phyloP scores from a whole-genome alignment of 2,888 invertebrate genomes.

The Ommatoiulus sabulosus region DNA sequence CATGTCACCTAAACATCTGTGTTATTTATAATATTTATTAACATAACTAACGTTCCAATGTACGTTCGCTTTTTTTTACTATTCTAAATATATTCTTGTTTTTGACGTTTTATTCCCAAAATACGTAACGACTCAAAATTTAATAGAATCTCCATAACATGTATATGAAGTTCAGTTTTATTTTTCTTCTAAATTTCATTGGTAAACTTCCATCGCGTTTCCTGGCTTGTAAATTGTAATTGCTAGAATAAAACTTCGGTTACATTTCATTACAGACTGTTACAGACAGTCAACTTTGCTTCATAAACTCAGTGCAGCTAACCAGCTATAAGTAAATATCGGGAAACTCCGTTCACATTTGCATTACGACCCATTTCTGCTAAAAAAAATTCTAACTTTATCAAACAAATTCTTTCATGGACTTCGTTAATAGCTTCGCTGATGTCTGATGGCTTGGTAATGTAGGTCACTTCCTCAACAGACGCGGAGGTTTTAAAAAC shows the following conservation, averaged over 20 bases:
- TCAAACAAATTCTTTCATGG: conserved; percentile 32
- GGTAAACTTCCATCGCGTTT: neutral
- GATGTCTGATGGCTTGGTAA: neutral
- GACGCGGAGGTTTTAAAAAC: neutral
- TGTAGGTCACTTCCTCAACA: conserved; percentile 27
- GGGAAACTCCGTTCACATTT: neutral
- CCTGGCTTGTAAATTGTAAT: neutral
- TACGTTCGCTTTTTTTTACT: too few relatives aligned
- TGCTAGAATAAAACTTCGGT: neutral
- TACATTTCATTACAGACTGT: neutral
- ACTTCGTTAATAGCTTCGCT: conserved; percentile 16
- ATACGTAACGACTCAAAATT: neutral
- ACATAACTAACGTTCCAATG: too few relatives aligned
- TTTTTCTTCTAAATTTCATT: neutral
- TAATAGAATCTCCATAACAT: neutral
- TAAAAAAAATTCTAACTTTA: conserved; percentile 8
- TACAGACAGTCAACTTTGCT: neutral
- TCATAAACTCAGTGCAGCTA: neutral
- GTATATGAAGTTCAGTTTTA: neutral
- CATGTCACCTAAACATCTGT: too few relatives aligned
- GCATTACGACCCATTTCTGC: neutral
- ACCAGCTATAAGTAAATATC: neutral
- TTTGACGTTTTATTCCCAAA: neutral
- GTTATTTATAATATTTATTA: too few relatives aligned
- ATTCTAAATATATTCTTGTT: neutral